Percentiles rank a stretch among this genome's conserved stretches.
These are phyloP conservation scores for Amazonetta brasiliensis DNA, from an alignment of 2,797 vertebrate genomes.

Conservation along the genomic window DNA sequence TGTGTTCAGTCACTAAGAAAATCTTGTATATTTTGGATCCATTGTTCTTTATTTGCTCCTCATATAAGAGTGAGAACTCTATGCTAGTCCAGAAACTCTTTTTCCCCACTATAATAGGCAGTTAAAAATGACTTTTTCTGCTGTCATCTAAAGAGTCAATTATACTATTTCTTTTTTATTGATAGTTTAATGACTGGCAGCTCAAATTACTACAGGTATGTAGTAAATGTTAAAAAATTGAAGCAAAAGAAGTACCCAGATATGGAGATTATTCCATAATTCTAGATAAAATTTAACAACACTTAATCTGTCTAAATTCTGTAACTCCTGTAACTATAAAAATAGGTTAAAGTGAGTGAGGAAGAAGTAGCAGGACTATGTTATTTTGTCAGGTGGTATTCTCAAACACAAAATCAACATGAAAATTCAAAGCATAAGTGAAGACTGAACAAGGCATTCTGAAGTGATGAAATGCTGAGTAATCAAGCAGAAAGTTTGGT, in stretches of 20 bases:
- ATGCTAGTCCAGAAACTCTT: neutral
- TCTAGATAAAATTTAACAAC: neutral
- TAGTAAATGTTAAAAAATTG: neutral
- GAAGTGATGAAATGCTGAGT: neutral
- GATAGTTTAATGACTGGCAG: neutral
- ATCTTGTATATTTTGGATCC: neutral
- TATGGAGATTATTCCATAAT: neutral
- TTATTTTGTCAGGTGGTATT: neutral
- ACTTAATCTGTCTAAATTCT: neutral
- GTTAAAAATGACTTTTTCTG: neutral
- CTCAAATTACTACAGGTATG: neutral
- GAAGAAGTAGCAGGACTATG: neutral
- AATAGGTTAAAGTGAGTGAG: neutral
- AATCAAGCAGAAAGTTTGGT: neutral
- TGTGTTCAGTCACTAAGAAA: neutral
- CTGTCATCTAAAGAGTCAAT: neutral
- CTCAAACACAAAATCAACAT: neutral
- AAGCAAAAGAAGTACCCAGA: fast-evolving
- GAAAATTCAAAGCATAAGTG: neutral
- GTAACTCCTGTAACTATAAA: neutral
- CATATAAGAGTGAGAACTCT: neutral
- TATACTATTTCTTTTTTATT: neutral
- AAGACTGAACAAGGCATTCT: neutral
- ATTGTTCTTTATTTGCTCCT: neutral
- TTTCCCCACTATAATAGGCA: neutral